Base-by-base conservation (phyloP, 2,888 invertebrate genomes). In the Cheilosia vernalis region DNA sequence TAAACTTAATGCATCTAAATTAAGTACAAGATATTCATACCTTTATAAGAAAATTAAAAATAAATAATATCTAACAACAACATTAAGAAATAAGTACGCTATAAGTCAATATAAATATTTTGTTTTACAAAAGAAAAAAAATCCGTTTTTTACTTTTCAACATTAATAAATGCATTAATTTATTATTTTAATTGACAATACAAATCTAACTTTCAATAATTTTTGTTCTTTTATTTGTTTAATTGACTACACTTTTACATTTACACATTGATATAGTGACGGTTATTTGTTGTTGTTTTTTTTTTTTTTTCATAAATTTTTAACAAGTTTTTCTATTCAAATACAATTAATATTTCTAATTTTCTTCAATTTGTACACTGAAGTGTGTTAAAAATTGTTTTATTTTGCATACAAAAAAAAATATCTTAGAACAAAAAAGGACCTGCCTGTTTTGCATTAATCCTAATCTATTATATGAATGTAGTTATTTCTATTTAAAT, bases 221-320 rank as follows among this genome's bases (percentile, higher is more conserved):
- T 63, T 73, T 13, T 44, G 15, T 42, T 53, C 24, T 17, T 42
- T 60, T 58, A 9, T 63, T 15, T 53, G 6, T 61, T 72, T 85
- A 85, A 85, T 85, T 85, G 85, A 85, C 85, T 81, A 85, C 81
- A 81, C 76, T 77, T 76, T 84, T 74, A 85, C 80, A 80, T 80
- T 85, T 79, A 79, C 79, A 84, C 84, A 84, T 74, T 70, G 70
- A 82, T 77, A 87, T 61, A 61, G 27, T 70, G 15, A 47, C 53
- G 49, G 63, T 78, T 51, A 60, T 73, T 77, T 19, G 21, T 30
- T 33, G 49, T 33, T 58, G n/a, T n/a, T 77, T 42, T 61, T 58
- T n/a, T 77, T 42, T 61, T 58, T 40, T 66, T 27, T 24, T 64
- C 64, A 60, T 63, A 21, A 56, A 56, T 60, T 70, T 55, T 60